Percentiles rank a stretch among this genome's conserved stretches.
These are phyloP conservation scores for Taphrorychus bicolor DNA, from an alignment of 2,888 invertebrate genomes.

Conservation along the genomic window DNA sequence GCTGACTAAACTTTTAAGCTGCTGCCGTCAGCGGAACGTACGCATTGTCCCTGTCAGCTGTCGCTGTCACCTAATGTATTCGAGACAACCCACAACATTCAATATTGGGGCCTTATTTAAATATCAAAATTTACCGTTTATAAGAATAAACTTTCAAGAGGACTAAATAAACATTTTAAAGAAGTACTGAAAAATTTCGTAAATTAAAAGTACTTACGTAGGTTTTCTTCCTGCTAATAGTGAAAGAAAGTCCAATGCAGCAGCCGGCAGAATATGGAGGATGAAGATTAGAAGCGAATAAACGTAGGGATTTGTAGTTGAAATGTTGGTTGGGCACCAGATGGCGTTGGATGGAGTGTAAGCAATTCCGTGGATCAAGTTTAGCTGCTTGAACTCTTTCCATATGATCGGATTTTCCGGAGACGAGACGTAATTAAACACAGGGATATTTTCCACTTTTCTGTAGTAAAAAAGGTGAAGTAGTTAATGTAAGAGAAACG, in stretches of 20 bases:
- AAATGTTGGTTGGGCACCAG: conserved; percentile 58
- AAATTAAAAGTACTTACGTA: conserved; percentile 49
- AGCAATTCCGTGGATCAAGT: conserved; percentile 61
- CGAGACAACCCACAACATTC: too few species aligned
- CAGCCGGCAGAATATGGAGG: conserved; percentile 69
- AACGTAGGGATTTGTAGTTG: conserved; percentile 52
- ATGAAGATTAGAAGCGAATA: conserved; percentile 61
- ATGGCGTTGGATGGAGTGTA: conserved; percentile 64
- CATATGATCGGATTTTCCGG: conserved; percentile 81
- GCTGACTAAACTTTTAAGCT: too few species aligned
- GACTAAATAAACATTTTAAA: too few species aligned
- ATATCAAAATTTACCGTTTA: too few species aligned
- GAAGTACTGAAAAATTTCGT: neutral
- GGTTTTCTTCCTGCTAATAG: conserved; percentile 59
- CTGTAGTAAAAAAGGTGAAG: conserved; percentile 61
- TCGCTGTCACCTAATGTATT: too few species aligned
- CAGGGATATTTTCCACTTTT: conserved; percentile 59
- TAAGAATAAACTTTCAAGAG: too few species aligned
- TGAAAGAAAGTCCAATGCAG: conserved; percentile 64
- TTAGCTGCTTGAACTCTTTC: conserved; percentile 69
- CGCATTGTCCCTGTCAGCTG: too few species aligned
- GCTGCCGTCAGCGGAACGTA: too few species aligned
- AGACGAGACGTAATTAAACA: conserved; percentile 86
- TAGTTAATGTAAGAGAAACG: too few species aligned
- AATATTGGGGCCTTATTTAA: too few species aligned